Evolutionary conservation across 2,113 vertebrate species (phyloP).

Genomic region (Ptychochromis oligacanthus): DNA sequence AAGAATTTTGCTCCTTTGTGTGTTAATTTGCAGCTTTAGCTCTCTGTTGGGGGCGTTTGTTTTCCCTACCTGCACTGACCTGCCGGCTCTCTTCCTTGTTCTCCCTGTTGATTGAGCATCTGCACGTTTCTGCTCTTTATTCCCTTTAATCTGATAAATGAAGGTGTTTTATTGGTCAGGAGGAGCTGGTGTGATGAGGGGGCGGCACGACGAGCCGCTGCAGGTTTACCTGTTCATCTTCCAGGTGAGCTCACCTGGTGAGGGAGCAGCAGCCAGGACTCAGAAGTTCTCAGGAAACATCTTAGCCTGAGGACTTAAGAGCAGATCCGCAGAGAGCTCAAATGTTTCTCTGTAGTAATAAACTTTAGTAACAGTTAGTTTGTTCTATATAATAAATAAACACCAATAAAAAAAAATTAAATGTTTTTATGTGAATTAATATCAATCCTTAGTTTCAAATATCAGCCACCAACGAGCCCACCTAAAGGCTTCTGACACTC

Average conservation of each 20-base stretch:
- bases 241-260: constrained; percentile 27
- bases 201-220: not conserved
- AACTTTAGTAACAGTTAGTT: not conserved
- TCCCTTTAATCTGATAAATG: not conserved
- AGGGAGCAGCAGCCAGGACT: not conserved
- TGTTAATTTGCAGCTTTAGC: constrained; percentile 23
- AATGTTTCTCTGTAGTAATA: not conserved
- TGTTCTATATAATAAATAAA: no score
- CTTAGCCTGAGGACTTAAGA: not conserved
- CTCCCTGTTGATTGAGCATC: not conserved
- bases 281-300: not conserved
- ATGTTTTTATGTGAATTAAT: not conserved
- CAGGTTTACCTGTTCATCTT: constrained; percentile 5
- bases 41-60: constrained; percentile 27
- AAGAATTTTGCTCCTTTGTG: constrained; percentile 60
- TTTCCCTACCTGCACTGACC: constrained; percentile 57
- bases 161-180: not conserved
- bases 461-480: not conserved
- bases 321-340: not conserved
- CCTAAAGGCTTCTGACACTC: not conserved
- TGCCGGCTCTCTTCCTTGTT: not conserved
- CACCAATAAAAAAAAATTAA: not conserved
- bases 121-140: constrained; percentile 6
- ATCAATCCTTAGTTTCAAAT: not conserved
- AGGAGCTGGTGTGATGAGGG: not conserved